Conservation (phyloP, 2,888 invertebrate genomes). For the Zaprionus obscuricornis region DNA sequence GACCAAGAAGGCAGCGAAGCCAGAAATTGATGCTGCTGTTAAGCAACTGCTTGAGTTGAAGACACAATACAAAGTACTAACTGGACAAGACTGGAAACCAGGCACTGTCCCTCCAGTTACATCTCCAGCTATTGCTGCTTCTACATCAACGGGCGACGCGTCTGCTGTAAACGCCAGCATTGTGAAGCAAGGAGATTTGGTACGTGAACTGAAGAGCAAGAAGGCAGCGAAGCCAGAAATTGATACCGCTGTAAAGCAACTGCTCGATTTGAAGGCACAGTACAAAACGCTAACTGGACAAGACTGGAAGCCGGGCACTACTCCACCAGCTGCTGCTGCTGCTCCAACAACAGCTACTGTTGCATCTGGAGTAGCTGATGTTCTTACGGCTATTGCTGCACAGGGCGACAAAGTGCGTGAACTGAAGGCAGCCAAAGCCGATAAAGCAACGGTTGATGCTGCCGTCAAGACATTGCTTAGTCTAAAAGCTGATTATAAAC, state of each 20-base stretch:
- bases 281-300: conserved; percentile 85
- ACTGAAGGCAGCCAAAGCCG: conserved; percentile 88
- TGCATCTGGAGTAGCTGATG: conserved; percentile 38
- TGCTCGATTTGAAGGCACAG: conserved; percentile 86
- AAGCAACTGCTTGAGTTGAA: conserved; percentile 86
- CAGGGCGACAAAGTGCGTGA: conserved; percentile 90
- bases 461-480: conserved; percentile 87
- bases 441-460: conserved; percentile 85
- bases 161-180: conserved; percentile 81
- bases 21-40: conserved; percentile 84
- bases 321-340: conserved; percentile 10
- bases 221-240: conserved; percentile 84
- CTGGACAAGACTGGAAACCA: conserved; percentile 83
- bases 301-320: conserved; percentile 80
- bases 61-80: conserved; percentile 85
- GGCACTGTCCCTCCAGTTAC: conserved; percentile 50
- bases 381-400: conserved; percentile 83
- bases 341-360: conserved; percentile 19
- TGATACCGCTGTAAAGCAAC: conserved; percentile 83
- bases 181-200: conserved; percentile 85
- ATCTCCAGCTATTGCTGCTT: conserved; percentile 28
- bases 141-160: conserved; percentile 33
- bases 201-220: conserved; percentile 85
- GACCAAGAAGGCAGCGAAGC: conserved; percentile 84
- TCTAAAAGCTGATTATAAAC: conserved; percentile 91